Evolutionary conservation across 2,797 vertebrate species (phyloP).

Genomic region (Sebastolobus alascanus): DNA sequence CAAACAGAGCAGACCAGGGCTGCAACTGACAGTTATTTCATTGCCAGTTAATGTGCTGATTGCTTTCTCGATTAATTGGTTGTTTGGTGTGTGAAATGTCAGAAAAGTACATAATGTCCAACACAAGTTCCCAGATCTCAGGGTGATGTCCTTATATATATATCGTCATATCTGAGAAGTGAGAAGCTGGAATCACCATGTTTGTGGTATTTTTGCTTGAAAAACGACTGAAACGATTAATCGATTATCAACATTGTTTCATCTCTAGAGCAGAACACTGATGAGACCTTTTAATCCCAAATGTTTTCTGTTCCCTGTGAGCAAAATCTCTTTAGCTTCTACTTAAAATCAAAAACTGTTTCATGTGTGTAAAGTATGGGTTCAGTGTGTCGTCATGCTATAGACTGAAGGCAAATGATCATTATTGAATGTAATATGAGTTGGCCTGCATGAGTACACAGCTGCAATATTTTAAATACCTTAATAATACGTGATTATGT

Average conservation of each 20-base stretch:
- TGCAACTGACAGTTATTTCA: neutral
- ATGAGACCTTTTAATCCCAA: neutral
- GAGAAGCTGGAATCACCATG: neutral
- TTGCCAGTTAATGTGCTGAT: neutral
- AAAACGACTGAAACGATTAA: neutral
- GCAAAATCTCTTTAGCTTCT: neutral
- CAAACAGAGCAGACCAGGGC: neutral
- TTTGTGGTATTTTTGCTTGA: neutral
- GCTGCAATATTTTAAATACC: neutral
- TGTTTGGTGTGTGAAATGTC: neutral
- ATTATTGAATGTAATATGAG: neutral
- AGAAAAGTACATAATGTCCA: neutral
- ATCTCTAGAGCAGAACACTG: neutral
- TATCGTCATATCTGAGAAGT: neutral
- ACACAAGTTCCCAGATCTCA: neutral
- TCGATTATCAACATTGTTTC: neutral
- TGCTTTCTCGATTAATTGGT: neutral
- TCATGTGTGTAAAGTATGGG: neutral
- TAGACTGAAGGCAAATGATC: neutral
- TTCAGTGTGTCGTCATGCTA: neutral
- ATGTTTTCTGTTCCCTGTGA: neutral
- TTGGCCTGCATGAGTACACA: neutral
- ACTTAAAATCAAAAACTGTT: neutral
- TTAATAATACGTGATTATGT: neutral
- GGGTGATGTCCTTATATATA: neutral